Evolutionary conservation across 2,113 vertebrate genomes (phyloP), one percentile per base, ranked within the genome.

Genomic region (Paraplagusia blochii): DNA sequence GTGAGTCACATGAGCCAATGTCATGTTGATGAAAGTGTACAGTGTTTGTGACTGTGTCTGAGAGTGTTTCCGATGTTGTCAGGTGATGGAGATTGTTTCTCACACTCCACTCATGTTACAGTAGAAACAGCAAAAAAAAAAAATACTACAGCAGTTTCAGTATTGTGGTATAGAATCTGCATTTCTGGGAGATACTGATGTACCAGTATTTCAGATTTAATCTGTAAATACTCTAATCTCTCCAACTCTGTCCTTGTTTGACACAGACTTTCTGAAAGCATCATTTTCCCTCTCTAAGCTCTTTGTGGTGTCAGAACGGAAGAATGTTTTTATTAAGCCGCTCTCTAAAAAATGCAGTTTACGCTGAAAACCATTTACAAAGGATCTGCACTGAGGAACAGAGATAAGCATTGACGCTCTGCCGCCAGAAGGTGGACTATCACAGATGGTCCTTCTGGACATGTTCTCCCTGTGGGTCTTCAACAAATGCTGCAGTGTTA

Each of bases 1-100:
- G 80, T 81, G 84, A 88, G 85, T 91, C 91, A 91, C 90, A 89
- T 92, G 90, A 89, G 76, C 69, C 76, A 66, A 84, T 77, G 22
- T 29, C 22, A 29, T 29, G 22, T 29, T 29, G 22, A 29, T 29
- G 22, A 29, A 29, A 29, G 22, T 29, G 22, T 49, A 3, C 13
- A 58, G 45, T 33, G 59, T 47, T 56, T 52, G 43, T 22, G 46
- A 33, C 51, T 44, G 61, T 69, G 52, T 44, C 58, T 55, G 35
- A 18, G 22, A 22, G 22, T 44, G 18, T 50, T 33, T 44, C 22
- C 50, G 13, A 9, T 40, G 33, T 10, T 43, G 42, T 63, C 58
- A 61, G 40, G 33, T 72, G 54, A 73, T 60, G 12, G 14, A 54
- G 3, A 53, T 52, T 18, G 11, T 46, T 42, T 36, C 18, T 15